Conservation (phyloP, 2,113 vertebrate genomes). For the Mus musculus region GRCm39 chr10:118830501-118831000, state of each 20-base stretch:
- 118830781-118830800: not conserved
- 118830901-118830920: conserved; percentile 15
- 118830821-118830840: not conserved
- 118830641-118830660: not conserved
- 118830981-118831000: not conserved
- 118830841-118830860: not conserved
- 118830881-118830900: not conserved
- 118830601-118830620: conserved; percentile 23
- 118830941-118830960: not conserved
- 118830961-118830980: not conserved
- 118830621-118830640: conserved; percentile 14
- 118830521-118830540: conserved; percentile 15
- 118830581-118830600: conserved; percentile 14
- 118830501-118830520: conserved; percentile 38
- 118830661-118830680: not conserved
- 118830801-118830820: not conserved
- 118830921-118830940: not conserved
- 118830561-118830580: conserved; percentile 28
- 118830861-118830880: not conserved
- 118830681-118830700: not conserved
- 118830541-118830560: not conserved
- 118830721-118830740: not conserved
- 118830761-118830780: not conserved
- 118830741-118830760: not conserved
- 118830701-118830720: not conserved